Evolutionary conservation across 2,888 invertebrate genomes (phyloP).

Genomic region (Rapana venosa): DNA sequence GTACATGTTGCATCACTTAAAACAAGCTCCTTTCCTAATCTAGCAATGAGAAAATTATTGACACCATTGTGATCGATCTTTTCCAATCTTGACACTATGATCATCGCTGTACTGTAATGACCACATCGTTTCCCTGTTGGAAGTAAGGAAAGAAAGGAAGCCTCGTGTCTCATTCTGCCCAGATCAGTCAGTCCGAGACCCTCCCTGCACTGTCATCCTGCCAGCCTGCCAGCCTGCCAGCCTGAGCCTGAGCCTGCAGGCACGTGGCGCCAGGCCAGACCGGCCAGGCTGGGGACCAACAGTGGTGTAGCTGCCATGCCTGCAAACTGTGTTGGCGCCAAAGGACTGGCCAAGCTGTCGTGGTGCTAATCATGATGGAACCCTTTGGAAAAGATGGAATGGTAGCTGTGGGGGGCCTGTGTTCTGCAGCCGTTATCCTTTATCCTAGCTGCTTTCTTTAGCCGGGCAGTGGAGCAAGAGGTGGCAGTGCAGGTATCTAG

Average conservation of each 20-base stretch:
- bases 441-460: not conserved
- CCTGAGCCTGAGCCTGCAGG: too few relatives aligned
- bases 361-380: conserved; percentile 34
- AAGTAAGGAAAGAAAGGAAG: too few relatives aligned
- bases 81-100: too few relatives aligned
- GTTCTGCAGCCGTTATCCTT: not conserved
- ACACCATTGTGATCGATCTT: too few relatives aligned
- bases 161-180: too few relatives aligned
- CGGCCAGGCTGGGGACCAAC: not conserved
- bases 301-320: not conserved
- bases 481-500: too few relatives aligned
- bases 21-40: too few relatives aligned
- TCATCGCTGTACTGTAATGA: too few relatives aligned
- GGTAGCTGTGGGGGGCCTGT: not conserved
- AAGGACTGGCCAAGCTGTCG: conserved; percentile 33
- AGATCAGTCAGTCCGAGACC: too few relatives aligned
- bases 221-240: not conserved
- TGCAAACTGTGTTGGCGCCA: conserved; percentile 28
- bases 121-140: too few relatives aligned
- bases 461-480: conserved; percentile 12
- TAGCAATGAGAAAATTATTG: too few relatives aligned
- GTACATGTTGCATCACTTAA: too few relatives aligned
- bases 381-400: conserved; percentile 21
- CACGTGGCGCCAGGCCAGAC: not conserved
- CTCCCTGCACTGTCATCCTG: not conserved